Base-by-base conservation (phyloP, 2,797 vertebrate species). In the Smutsia gigantea region DNA sequence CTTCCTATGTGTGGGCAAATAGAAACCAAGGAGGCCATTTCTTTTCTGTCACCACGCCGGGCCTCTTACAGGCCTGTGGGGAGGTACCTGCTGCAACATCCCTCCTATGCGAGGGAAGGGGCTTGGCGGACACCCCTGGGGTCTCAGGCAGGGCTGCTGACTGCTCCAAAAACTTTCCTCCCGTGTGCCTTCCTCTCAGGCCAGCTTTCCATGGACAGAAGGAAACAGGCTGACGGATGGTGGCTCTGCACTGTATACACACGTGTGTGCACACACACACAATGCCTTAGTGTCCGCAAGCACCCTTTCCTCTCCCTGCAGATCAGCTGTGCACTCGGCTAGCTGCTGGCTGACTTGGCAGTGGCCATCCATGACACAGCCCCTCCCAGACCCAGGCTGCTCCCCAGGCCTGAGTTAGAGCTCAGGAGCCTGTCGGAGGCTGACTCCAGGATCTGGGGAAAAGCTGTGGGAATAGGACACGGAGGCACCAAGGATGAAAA, bases 1-100 rank as follows among this genome's bases (percentile, higher is more conserved):
- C 71, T 66, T 88, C 46, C 64, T 69, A 17, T 61, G 18, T 86
- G 1, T 51, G 94, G 87, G 90, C 84, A 93, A 93, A 92, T 55
- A 34, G 90, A 96, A 96, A 96, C 83, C 31, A 77, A 68, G 34
- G 49, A 21, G 11, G 10, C 9, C n/a, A 14, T 68, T 84, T 77
- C 59, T 77, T 89, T 63, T 72, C 31, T 49, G 14, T 49, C 4
- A 34, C 46, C 12, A 34, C 21, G 23, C 42, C 46, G 7, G 34
- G 7, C 2, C 7, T 75, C 75, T 57, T 10, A 19, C 1, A 39
- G 10, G 19, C 55, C 31, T 74, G 59, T 61, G 29, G 39, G 37
- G 37, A 78, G 59, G 27, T 14, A 55, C 21, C 46, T 90, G 23
- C n/a, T 14, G 51, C 72, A 51, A 17, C 31, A 34, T 23, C 46